A percentile compares a stretch with the other conserved stretches of the same genome.
Evolutionary conservation across 2,797 vertebrate species (phyloP).

Genomic region (Coilia nasus): DNA sequence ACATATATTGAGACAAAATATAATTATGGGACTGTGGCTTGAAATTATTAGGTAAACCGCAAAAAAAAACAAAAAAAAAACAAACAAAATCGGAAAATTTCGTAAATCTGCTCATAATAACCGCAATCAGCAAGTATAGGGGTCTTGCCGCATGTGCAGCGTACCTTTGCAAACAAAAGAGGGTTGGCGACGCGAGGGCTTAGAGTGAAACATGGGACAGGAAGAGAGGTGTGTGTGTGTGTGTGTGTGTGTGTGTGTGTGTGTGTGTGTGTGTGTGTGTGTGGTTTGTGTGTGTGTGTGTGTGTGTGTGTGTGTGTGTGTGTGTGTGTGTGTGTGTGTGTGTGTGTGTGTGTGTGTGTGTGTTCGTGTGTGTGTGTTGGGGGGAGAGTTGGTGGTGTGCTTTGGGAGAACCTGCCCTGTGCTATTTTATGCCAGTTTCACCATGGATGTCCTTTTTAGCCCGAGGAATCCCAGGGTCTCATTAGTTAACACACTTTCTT

Average conservation of each 20-base stretch:
- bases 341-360: no score
- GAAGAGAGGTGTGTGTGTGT: slow-evolving; percentile 3
- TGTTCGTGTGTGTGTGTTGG: neutral
- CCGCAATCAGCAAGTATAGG: neutral
- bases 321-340: slow-evolving; percentile 25
- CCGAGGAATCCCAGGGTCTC: slow-evolving; percentile 79
- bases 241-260: neutral
- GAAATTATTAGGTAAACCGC: neutral
- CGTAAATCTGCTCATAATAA: neutral
- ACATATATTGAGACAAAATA: neutral
- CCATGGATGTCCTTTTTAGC: slow-evolving; percentile 75
- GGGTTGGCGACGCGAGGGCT: neutral
- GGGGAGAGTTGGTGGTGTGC: neutral
- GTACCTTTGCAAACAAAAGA: slow-evolving; percentile 8
- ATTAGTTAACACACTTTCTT: slow-evolving; percentile 85
- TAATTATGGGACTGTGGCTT: neutral
- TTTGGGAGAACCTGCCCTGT: slow-evolving; percentile 46
- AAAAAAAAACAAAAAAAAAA: slow-evolving; percentile 21
- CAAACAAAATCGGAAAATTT: slow-evolving; percentile 70
- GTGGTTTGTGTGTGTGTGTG: neutral
- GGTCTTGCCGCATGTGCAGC: neutral
- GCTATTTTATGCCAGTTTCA: slow-evolving; percentile 74
- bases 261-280: slow-evolving; percentile 13
- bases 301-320: slow-evolving; percentile 38
- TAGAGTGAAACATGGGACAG: slow-evolving; percentile 7